phyloP scores from a whole-genome alignment of 2,888 invertebrate genomes.

The Brenthis ino region DNA sequence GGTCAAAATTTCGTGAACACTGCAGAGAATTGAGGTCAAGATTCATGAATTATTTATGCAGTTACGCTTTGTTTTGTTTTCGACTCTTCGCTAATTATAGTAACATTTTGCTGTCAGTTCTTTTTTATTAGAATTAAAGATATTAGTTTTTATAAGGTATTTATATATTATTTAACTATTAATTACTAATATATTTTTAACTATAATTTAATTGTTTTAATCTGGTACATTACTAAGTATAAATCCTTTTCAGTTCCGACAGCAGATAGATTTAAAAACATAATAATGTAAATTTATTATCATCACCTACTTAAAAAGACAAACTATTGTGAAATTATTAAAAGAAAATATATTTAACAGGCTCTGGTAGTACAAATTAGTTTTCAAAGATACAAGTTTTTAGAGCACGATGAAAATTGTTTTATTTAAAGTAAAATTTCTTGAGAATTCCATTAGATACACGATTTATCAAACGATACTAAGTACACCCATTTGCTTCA shows the following conservation, averaged over 20 bases:
- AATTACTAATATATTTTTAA: background rate
- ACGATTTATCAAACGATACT: slow-evolving; percentile 20
- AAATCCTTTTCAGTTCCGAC: too few relatives aligned
- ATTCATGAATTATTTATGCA: slow-evolving; percentile 43
- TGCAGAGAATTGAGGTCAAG: slow-evolving; percentile 37
- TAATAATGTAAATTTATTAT: too few relatives aligned
- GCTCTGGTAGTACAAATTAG: too few relatives aligned
- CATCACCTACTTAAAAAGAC: too few relatives aligned
- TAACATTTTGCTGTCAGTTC: slow-evolving; percentile 28
- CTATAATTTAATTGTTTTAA: background rate
- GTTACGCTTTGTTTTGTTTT: slow-evolving; percentile 35
- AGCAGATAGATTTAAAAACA: too few relatives aligned
- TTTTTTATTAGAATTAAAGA: slow-evolving; percentile 5
- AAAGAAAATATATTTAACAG: too few relatives aligned
- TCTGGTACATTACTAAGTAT: too few relatives aligned
- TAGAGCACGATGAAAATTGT: background rate
- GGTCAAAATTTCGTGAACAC: slow-evolving; percentile 38
- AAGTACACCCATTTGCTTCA: slow-evolving; percentile 24
- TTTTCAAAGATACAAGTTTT: too few relatives aligned
- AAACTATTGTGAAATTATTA: background rate
- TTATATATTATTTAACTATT: too few relatives aligned
- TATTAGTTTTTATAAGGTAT: background rate
- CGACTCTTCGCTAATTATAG: slow-evolving; percentile 40
- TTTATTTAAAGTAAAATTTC: background rate
- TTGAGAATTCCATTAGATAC: slow-evolving; percentile 2